Evolutionary conservation across 2,888 invertebrate genomes (phyloP), one percentile per base, ranked within the genome.

Genomic region (Conistra vaccinii): DNA sequence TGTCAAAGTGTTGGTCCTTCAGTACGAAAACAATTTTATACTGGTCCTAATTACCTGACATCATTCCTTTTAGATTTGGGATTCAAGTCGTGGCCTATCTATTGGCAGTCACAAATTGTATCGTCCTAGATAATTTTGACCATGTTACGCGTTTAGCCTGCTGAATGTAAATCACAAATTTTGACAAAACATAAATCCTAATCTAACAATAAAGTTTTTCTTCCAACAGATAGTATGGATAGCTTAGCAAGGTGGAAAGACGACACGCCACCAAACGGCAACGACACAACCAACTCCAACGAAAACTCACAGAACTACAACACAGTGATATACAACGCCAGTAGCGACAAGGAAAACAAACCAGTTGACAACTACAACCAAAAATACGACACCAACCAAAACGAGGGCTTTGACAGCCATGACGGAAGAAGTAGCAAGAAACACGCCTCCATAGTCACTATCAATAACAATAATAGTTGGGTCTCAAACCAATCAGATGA

Each of bases 191-290:
- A 12, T 29, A 23, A 45, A 23, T 23, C 1, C 0, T n/a, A 35
- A 12, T 42, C 1, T 42, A 29, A 29, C 3, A 58, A n/a, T 20
- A 53, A 26, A 20, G 4, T 23, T 45, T 63, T 69, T 69, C 7
- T n/a, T 17, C 57, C 71, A 71, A 71, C 96, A 97, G 94, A 96
- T 61, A 97, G 96, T 82, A 95, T 96, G 94, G 97, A 97, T 87
- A 96, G 96, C 86, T 91, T 97, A 55, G 97, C 96, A 23, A 90
- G 96, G 85, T 96, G 96, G 96, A 96, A 96, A 89, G 96, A 96
- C 88, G 96, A 96, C 88, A 96, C 96, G 0, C 96, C 96, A 7
- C 96, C 96, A 0, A 96, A 96, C 91, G 96, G 95, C 6, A 96
- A 96, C 89, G 96, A 96, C 85, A 93, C 95, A 3, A 94, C 94